These are phyloP conservation scores for Scaptomyza flava DNA, from an alignment of 2,888 invertebrate genomes.

Conservation along the genomic window DNA sequence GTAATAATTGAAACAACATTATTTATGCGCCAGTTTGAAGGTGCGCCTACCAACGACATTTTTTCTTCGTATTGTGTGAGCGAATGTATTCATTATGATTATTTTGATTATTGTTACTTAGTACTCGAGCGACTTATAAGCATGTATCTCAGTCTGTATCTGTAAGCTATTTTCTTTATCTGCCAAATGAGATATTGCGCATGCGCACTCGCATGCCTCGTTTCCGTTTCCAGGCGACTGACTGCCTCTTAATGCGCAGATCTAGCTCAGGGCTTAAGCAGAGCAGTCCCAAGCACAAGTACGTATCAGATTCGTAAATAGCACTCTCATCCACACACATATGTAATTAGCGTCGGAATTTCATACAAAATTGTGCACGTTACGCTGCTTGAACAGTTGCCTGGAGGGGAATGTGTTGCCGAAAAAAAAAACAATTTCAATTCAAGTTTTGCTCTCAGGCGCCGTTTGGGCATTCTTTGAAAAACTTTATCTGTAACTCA, in stretches of 20 bases:
- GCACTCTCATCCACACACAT: neutral
- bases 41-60: conserved; percentile 50
- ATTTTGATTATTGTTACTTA: conserved; percentile 53
- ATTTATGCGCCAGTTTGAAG: conserved; percentile 65
- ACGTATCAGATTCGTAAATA: neutral
- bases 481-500: conserved; percentile 23
- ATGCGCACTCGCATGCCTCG: conserved; percentile 64
- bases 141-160: conserved; percentile 7
- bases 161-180: conserved; percentile 50
- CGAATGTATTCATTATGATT: conserved; percentile 39
- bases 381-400: conserved; percentile 46
- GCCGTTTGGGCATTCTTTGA: conserved; percentile 25
- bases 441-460: conserved; percentile 20
- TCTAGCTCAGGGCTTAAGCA: conserved; percentile 35
- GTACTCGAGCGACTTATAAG: conserved; percentile 30
- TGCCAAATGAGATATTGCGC: conserved; percentile 69
- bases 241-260: conserved; percentile 48
- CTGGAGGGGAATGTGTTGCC: conserved; percentile 14
- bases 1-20: conserved; percentile 44
- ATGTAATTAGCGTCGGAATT: conserved; percentile 46
- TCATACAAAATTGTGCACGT: conserved; percentile 38
- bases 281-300: conserved; percentile 38
- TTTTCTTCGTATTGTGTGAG: conserved; percentile 11
- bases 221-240: conserved; percentile 66
- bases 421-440: conserved; percentile 8